Conservation (phyloP, 2,113 vertebrate species). For the Montifringilla adamsi region DNA sequence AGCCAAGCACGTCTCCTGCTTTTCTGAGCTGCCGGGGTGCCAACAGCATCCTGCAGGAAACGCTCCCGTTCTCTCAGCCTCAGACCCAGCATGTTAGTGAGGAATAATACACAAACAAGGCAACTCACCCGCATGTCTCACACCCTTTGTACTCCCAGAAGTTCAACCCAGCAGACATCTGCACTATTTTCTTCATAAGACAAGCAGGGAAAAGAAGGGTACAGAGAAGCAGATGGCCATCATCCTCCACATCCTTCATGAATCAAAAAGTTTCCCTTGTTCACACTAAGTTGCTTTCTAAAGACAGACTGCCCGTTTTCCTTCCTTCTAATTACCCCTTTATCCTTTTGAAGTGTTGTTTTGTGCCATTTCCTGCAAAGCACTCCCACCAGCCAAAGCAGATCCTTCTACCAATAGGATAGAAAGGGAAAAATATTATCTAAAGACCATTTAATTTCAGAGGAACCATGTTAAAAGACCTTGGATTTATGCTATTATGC, state of each 20-base stretch:
- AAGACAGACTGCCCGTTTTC: not conserved
- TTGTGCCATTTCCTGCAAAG: not conserved
- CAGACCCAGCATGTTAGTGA: not conserved
- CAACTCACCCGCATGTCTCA: not conserved
- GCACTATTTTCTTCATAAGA: not conserved
- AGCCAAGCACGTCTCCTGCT: not conserved
- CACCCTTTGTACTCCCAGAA: not conserved
- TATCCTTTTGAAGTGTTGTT: not conserved
- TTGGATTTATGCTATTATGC: not conserved
- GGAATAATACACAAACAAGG: not conserved
- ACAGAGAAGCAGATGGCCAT: not conserved
- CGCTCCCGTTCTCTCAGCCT: not conserved
- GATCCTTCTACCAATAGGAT: not conserved
- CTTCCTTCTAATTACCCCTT: not conserved
- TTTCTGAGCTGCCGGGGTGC: not conserved
- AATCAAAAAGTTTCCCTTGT: not conserved
- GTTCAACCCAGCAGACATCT: not conserved
- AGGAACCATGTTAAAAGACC: not conserved
- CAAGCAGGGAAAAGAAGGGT: not conserved
- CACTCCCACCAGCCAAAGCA: not conserved
- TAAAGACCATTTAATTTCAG: not conserved
- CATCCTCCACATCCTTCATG: not conserved
- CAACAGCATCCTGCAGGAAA: not conserved
- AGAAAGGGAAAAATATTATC: not conserved
- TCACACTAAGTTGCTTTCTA: not conserved